Conservation (phyloP, 92 coral and sea anemone species). For the Diadumene lineata region DNA sequence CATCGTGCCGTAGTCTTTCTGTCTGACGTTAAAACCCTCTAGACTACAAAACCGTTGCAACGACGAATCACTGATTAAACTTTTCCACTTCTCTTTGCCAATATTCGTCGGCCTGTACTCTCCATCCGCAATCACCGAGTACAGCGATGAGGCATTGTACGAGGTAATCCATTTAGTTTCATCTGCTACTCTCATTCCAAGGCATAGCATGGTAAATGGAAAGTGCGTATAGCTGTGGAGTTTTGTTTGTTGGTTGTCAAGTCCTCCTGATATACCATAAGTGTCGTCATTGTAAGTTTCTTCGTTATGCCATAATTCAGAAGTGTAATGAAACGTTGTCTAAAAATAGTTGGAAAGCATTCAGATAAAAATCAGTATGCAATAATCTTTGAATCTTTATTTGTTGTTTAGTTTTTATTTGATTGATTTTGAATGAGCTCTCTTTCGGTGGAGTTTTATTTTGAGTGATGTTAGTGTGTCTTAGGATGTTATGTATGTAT, state of each 20-base stretch:
- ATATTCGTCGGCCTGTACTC: neutral
- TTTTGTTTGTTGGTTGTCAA: slow-evolving; percentile 2
- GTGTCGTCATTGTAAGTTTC: neutral
- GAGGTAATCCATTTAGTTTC: neutral
- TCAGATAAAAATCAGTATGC: no score
- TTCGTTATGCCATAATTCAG: neutral
- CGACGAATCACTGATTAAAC: neutral
- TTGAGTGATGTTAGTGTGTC: no score
- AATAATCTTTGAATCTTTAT: no score
- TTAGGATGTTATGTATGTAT: no score
- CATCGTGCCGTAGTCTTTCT: slow-evolving; percentile 4
- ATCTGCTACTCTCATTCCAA: neutral
- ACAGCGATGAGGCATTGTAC: neutral
- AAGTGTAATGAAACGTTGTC: slow-evolving; percentile 4
- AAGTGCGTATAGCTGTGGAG: slow-evolving; percentile 3
- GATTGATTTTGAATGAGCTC: no score
- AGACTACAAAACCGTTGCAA: slow-evolving; percentile 2
- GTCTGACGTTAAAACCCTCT: slow-evolving; percentile 2
- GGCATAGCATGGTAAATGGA: slow-evolving; percentile 2
- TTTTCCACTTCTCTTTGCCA: neutral
- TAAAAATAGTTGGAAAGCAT: no score
- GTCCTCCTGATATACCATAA: slow-evolving; percentile 10
- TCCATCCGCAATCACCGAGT: neutral
- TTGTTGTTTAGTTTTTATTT: no score
- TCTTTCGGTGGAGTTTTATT: no score